Base-by-base conservation (phyloP, 2,797 vertebrate genomes). In the Chanos chanos region DNA sequence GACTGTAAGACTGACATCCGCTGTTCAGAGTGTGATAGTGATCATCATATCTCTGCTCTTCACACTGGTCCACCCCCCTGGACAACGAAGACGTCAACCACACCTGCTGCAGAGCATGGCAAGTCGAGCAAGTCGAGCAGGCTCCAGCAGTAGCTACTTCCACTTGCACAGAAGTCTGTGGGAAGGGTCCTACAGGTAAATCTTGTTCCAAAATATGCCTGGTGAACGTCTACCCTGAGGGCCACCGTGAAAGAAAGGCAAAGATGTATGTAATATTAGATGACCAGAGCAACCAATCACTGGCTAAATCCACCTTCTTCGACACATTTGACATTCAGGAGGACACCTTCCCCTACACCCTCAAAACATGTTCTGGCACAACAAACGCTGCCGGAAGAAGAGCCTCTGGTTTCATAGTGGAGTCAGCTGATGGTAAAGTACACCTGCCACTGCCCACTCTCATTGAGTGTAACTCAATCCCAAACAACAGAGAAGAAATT, bases 331-430 rank as follows among this genome's bases (percentile, higher is more conserved):
- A n/a, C n/a, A n/a, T n/a, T n/a, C n/a, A n/a, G n/a, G n/a, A n/a
- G n/a, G n/a, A n/a, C n/a, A n/a, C n/a, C n/a, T n/a, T 36, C 9
- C 30, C 13, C 1, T 66, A 61, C 34, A 3, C 45, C 8, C 58
- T 70, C 6, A 75, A 58, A 47, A 69, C 71, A 3, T 72, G 70
- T 13, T 69, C 68, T 7, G 53, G 60, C 10, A 28, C 62, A 0
- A 7, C 48, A 1, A 37, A 57, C 60, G 63, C 57, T 37, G 44
- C 2, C 1, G 63, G 57, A 1, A 66, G 15, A 9, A 69, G 10
- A 1, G 61, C 61, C 1, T 19, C 71, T 13, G 59, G 55, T 1
- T 73, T 74, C 4, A 12, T 41, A 30, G 48, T 64, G 0, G 61
- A 72, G 36, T 72, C 48, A 3, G 6, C 74, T 1, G 55, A 70